Base-by-base conservation (phyloP, 2,113 vertebrate species). In the Vulpes vulpes region DNA sequence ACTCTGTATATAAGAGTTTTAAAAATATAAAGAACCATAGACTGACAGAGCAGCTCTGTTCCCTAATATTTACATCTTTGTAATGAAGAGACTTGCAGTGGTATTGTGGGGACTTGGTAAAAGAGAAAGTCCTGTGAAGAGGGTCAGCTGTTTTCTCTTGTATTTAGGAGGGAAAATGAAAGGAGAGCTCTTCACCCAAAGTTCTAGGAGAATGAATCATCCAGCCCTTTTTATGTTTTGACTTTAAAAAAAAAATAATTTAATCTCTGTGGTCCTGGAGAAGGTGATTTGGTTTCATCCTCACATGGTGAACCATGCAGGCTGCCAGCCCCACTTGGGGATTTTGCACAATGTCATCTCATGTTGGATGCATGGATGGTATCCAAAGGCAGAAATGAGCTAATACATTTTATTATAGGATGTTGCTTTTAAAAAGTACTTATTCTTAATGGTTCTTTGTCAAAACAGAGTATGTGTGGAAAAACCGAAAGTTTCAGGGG, bases 341-440 rank as follows among this genome's bases (percentile, higher is more conserved):
- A 55, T 55, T 96, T 86, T 86, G 7, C 30, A 78, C 59, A 59
- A 62, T 85, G 57, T 95, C 79, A 55, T 86, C 74, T 67, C 73
- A 38, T 55, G 65, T 65, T 83, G 94, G 89, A 79, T 82, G 69
- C 27, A 16, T 84, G 80, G 62, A 89, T 1, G 1, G 43, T 71
- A 69, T 97, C 92, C 90, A 96, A 93, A 78, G 51, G 32, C 53
- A 97, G 83, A 96, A 95, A 84, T 96, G 96, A 96, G 78, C 73
- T 94, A 83, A 95, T 89, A 6, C n/a, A 69, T 64, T 97, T 97
- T 95, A 95, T 96, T 95, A 90, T 92, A 87, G 74, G 89, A 96
- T 60, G 19, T 94, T 96, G 82, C n/a, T 82, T 93, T 87, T 57
- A 38, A 71, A 97, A 94, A 95, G 62, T 35, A 38, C 89, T 97